Conservation (phyloP, 2,113 vertebrate species). For the Eudorcas thomsonii region DNA sequence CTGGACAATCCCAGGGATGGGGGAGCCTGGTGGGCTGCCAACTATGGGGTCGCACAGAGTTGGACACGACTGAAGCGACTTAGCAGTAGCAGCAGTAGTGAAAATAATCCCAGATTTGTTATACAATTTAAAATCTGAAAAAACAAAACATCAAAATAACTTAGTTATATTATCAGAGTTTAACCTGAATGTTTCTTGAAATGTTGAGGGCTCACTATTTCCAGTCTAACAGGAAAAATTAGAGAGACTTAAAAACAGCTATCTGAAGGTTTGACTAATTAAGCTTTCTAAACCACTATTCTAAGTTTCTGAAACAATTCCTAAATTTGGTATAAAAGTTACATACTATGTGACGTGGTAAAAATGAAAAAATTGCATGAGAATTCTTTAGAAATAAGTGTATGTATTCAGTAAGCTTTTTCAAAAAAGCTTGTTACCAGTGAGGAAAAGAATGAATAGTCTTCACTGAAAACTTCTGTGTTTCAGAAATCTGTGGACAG, state of each 20-base stretch:
- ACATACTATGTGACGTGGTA: not conserved
- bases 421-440: not conserved
- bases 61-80: too few species aligned
- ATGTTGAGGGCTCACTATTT: not conserved
- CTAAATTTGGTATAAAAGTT: not conserved
- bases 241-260: not conserved
- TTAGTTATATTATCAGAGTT: not conserved
- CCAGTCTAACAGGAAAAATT: not conserved
- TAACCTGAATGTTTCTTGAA: not conserved
- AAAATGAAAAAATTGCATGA: not conserved
- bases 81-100: too few species aligned
- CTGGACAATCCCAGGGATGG: too few species aligned
- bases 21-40: too few species aligned
- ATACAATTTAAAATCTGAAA: not conserved
- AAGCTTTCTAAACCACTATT: slow-evolving; percentile 1
- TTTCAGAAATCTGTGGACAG: slow-evolving; percentile 87
- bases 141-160: not conserved
- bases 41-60: too few species aligned
- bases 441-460: not conserved
- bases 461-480: slow-evolving; percentile 54
- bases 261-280: slow-evolving; percentile 9
- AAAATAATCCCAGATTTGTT: not conserved
- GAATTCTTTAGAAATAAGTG: not conserved
- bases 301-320: not conserved
- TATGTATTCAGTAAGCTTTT: not conserved